Evolutionary conservation across 2,797 vertebrate genomes (phyloP).

Genomic region (Chrosomus eos): DNA sequence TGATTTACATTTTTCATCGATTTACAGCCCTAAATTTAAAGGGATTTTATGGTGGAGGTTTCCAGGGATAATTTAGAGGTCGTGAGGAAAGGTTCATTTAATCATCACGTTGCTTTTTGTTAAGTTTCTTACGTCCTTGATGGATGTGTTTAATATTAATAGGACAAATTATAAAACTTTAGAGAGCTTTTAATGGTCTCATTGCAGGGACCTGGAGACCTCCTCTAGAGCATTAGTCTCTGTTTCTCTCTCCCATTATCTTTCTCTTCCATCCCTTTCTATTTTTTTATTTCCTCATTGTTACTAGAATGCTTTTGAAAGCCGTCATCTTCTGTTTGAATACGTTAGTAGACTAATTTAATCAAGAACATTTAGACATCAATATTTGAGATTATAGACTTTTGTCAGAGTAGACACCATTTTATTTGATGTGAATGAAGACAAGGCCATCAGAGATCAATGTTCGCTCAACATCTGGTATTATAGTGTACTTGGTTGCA

Average conservation of each 20-base stretch:
- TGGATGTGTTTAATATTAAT: constrained; percentile 65
- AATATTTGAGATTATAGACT: constrained; percentile 53
- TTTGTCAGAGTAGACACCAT: constrained; percentile 27
- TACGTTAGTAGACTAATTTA: constrained; percentile 56
- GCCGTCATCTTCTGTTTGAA: constrained; percentile 30
- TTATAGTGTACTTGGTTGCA: background rate
- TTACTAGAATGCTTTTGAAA: constrained; percentile 29
- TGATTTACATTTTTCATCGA: background rate
- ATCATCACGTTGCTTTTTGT: constrained; percentile 61
- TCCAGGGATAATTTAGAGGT: constrained; percentile 60
- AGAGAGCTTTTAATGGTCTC: constrained; percentile 63
- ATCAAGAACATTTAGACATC: constrained; percentile 15
- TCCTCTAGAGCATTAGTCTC: constrained; percentile 40
- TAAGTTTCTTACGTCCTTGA: constrained; percentile 56
- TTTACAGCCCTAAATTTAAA: background rate
- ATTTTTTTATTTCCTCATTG: background rate
- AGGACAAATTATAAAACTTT: constrained; percentile 63
- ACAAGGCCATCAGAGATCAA: background rate
- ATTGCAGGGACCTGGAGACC: constrained; percentile 57
- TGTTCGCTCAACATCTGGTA: background rate
- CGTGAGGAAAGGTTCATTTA: constrained; percentile 53
- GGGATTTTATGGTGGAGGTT: constrained; percentile 33
- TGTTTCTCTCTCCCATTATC: constrained; percentile 27
- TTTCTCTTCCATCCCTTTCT: constrained; percentile 21
- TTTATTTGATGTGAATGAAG: constrained; percentile 17